Conservation (phyloP, 2,888 invertebrate species). For the Boloria euphrosyne region DNA sequence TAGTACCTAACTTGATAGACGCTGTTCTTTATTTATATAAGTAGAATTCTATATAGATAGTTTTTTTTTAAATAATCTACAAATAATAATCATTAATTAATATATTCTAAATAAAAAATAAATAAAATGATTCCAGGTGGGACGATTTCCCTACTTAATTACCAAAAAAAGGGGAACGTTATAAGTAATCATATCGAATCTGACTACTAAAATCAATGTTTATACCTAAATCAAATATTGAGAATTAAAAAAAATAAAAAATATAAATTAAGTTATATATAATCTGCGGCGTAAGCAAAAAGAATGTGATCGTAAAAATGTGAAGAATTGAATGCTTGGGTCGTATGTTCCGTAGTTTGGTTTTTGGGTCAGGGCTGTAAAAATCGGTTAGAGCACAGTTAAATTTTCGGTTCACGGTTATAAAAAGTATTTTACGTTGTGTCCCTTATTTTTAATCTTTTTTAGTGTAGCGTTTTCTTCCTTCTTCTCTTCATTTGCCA, state of each 20-base stretch:
- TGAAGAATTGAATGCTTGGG: slow-evolving; percentile 11
- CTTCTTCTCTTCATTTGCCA: not conserved
- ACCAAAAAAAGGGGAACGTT: no score
- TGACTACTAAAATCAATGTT: not conserved
- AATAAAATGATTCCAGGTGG: no score
- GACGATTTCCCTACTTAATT: no score
- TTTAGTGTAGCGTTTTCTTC: not conserved
- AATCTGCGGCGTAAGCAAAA: slow-evolving; percentile 10
- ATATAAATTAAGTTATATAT: not conserved
- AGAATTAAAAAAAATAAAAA: not conserved
- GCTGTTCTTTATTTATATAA: no score
- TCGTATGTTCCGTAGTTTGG: slow-evolving; percentile 12
- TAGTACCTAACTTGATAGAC: no score
- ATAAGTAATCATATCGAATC: no score
- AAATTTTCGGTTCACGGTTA: slow-evolving; percentile 16
- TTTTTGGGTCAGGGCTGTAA: slow-evolving; percentile 14
- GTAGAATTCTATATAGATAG: no score
- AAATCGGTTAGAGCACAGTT: slow-evolving; percentile 20
- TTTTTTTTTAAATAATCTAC: no score
- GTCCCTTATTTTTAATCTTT: slow-evolving; percentile 3
- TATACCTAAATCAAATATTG: not conserved
- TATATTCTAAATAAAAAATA: no score
- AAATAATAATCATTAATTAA: no score
- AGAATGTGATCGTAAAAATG: slow-evolving; percentile 15
- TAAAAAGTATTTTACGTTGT: slow-evolving; percentile 16